phyloP scores from a whole-genome alignment of 2,113 vertebrate species.

The Passerina amoena region DNA sequence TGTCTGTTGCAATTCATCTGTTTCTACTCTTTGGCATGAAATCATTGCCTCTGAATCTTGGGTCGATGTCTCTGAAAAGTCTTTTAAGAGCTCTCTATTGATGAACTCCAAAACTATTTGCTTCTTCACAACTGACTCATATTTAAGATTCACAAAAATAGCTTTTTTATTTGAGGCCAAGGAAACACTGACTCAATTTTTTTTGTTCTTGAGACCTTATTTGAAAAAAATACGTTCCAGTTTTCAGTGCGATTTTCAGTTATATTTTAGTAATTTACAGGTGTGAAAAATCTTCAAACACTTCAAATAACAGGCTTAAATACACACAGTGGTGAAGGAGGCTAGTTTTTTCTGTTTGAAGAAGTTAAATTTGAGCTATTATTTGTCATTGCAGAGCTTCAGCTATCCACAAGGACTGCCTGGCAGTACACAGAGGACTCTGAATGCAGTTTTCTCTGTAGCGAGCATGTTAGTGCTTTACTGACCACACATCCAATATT shows the following conservation, averaged over 20 bases:
- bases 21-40: neutral
- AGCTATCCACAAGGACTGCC: neutral
- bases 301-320: neutral
- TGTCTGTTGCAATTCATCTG: neutral
- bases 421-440: neutral
- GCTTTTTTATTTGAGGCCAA: neutral
- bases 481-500: fast-evolving
- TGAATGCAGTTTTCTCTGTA: neutral
- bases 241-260: neutral
- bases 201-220: neutral
- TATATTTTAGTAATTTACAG: neutral
- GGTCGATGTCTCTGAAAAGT: fast-evolving
- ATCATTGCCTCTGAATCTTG: neutral
- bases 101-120: neutral
- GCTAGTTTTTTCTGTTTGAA: neutral
- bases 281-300: neutral
- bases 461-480: neutral
- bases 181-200: neutral
- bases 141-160: neutral
- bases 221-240: neutral
- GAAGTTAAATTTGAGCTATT: neutral
- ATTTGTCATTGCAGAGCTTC: neutral
- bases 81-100: neutral
- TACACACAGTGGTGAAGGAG: neutral
- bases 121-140: neutral